A percentile compares a stretch with the other conserved stretches of the same genome.
These are phyloP conservation scores for Mus spicilegus DNA, from an alignment of 2,113 vertebrate species.

Conservation along the genomic window DNA sequence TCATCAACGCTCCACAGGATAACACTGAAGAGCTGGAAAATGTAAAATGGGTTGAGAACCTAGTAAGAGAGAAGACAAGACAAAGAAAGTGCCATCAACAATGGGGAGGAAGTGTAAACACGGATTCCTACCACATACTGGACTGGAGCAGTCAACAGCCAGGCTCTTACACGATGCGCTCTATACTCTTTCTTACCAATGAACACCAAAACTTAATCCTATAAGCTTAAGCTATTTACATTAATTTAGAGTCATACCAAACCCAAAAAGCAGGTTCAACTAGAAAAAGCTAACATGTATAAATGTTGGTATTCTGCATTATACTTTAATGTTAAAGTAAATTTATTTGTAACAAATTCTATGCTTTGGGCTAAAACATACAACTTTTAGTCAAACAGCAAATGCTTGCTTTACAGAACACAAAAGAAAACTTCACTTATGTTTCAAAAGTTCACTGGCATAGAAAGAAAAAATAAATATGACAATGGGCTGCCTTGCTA, in stretches of 20 bases:
- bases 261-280: not conserved
- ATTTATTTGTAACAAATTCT: constrained; percentile 41
- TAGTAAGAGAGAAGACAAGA: constrained; percentile 80
- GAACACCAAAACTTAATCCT: not conserved
- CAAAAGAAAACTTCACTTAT: constrained; percentile 30
- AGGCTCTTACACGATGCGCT: not conserved
- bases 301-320: constrained; percentile 1
- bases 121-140: not conserved
- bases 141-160: constrained; percentile 1
- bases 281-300: constrained; percentile 9
- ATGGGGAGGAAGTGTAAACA: not conserved
- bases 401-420: constrained; percentile 17
- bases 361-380: not conserved
- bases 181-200: not conserved
- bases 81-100: not conserved
- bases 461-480: constrained; percentile 21
- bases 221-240: constrained; percentile 24
- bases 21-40: constrained; percentile 99
- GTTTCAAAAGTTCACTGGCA: not conserved
- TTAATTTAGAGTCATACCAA: constrained; percentile 3
- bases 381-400: constrained; percentile 36
- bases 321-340: constrained; percentile 17
- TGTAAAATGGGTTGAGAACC: constrained; percentile 99
- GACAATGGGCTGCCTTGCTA: not conserved
- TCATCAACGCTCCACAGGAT: constrained; percentile 96